Evolutionary conservation across 2,113 vertebrate genomes (phyloP).

Genomic region (Columba livia): DNA sequence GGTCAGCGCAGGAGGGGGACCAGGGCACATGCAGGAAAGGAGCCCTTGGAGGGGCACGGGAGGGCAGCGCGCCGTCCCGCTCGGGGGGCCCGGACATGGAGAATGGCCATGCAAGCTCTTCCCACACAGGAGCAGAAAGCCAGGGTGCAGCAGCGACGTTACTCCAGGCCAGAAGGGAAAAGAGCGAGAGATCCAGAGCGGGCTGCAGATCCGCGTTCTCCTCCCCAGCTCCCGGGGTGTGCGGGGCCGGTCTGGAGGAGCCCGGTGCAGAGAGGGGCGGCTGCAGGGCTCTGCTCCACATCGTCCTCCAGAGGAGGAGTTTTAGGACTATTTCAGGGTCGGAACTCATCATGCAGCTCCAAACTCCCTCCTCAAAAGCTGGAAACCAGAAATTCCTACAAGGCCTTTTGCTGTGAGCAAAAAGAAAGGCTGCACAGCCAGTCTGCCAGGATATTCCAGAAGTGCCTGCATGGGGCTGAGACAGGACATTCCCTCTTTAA

Average conservation of each 20-base stretch:
- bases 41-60: not conserved
- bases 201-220: not conserved
- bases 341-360: not conserved
- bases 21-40: not conserved
- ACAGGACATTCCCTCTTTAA: not conserved
- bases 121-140: not conserved
- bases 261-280: not conserved
- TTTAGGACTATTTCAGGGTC: not conserved
- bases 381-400: not conserved
- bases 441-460: not conserved
- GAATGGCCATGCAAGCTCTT: not conserved
- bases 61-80: not conserved
- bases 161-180: not conserved
- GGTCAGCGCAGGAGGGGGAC: not conserved
- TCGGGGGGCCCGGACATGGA: not conserved
- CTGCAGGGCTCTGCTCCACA: not conserved
- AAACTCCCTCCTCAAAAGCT: not conserved
- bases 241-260: not conserved
- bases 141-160: not conserved
- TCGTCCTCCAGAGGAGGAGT: not conserved
- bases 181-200: not conserved
- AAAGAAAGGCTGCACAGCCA: not conserved
- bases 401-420: not conserved
- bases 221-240: not conserved
- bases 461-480: not conserved